Conservation (phyloP, 2,113 vertebrate genomes). For the Rhinoderma darwinii region DNA sequence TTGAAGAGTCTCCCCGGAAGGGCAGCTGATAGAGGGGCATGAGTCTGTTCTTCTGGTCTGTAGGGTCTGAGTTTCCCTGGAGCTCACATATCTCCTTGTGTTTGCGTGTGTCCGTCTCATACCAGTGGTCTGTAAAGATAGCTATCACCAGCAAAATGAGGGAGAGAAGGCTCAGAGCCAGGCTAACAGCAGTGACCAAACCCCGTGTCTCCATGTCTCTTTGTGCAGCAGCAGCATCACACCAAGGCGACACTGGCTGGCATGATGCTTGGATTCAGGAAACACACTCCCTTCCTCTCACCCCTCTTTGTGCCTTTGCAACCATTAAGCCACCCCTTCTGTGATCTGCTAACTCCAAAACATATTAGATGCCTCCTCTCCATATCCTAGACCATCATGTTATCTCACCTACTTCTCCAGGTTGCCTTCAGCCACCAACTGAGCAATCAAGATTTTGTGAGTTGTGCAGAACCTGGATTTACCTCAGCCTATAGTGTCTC, state of each 20-base stretch:
- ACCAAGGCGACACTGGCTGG: conserved; percentile 40
- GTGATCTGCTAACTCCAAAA: conserved; percentile 33
- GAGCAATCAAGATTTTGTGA: conserved; percentile 18
- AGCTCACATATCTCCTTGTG: conserved; percentile 87
- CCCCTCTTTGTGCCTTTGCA: conserved; percentile 35
- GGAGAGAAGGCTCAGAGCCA: conserved; percentile 77
- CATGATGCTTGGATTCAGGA: conserved; percentile 43
- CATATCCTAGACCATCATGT: conserved; percentile 28
- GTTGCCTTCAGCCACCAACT: conserved; percentile 11
- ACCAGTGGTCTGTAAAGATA: conserved; percentile 88
- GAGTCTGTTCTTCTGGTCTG: conserved; percentile 85
- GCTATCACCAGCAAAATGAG: conserved; percentile 81
- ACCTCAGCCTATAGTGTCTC: conserved; percentile 32
- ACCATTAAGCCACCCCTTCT: conserved; percentile 44
- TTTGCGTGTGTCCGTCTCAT: conserved; percentile 83
- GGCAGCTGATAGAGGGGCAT: conserved; percentile 92
- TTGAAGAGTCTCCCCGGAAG: conserved; percentile 72
- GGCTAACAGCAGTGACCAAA: conserved; percentile 79
- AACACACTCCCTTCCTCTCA: conserved; percentile 36
- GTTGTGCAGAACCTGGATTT: conserved; percentile 10
- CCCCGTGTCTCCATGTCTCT: conserved; percentile 76
- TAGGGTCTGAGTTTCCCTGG: conserved; percentile 76
- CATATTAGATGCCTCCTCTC: neutral
- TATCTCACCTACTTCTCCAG: conserved; percentile 12
- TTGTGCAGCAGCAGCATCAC: conserved; percentile 64